Evolutionary conservation across 2,888 invertebrate genomes (phyloP).

Genomic region (Cryptocheilus praepositus): DNA sequence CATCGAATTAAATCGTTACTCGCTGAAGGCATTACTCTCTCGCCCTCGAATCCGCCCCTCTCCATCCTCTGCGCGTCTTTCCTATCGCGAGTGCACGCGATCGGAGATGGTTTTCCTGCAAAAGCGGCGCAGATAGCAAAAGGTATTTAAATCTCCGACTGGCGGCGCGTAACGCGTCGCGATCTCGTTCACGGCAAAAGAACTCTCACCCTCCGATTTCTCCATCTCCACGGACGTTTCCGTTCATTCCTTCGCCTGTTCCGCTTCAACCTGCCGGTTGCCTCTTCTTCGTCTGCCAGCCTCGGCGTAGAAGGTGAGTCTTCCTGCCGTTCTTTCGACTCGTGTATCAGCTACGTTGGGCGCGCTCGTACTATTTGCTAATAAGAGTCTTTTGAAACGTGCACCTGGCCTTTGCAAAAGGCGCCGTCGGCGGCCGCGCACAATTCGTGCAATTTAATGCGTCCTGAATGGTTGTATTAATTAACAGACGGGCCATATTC

Average conservation of each 20-base stretch:
- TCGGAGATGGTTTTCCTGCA: conserved; percentile 15
- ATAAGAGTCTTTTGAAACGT: conserved; percentile 59
- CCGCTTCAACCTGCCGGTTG: conserved; percentile 20
- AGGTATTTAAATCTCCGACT: conserved; percentile 39
- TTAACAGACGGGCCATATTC: conserved; percentile 56
- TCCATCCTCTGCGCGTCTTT: neutral
- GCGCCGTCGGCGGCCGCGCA: conserved; percentile 35
- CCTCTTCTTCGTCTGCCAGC: conserved; percentile 2
- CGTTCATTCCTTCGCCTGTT: conserved; percentile 15
- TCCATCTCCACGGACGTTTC: conserved; percentile 15
- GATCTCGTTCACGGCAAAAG: conserved; percentile 36
- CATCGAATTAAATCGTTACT: too few species aligned
- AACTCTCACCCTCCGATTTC: conserved; percentile 10
- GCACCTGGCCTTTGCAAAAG: conserved; percentile 55
- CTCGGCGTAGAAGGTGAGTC: conserved; percentile 28
- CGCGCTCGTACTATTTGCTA: conserved; percentile 52
- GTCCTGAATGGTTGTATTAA: conserved; percentile 63
- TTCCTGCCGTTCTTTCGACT: conserved; percentile 35
- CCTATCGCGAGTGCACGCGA: conserved; percentile 8
- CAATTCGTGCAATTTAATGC: conserved; percentile 64
- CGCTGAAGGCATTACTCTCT: too few species aligned
- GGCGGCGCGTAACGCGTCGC: conserved; percentile 37
- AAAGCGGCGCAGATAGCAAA: conserved; percentile 18
- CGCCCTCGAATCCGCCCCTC: neutral
- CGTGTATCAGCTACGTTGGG: conserved; percentile 35